These are phyloP conservation scores for Phrixothrix hirtus DNA, from an alignment of 2,888 invertebrate genomes.

Conservation along the genomic window DNA sequence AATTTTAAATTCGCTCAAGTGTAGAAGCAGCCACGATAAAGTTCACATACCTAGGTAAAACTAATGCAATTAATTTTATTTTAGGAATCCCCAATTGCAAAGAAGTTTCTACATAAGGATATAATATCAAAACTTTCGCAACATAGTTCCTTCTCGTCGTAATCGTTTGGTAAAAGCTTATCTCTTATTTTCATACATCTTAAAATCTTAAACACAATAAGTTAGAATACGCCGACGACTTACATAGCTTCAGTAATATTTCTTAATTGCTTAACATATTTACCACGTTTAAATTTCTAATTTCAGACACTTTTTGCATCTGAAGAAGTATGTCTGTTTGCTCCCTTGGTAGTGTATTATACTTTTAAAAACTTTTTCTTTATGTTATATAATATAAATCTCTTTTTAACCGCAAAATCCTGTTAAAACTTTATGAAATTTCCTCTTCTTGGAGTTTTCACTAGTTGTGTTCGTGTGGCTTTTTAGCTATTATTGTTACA, in stretches of 20 bases:
- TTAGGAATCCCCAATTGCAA: not conserved
- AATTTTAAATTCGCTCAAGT: too few relatives aligned
- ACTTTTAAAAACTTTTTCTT: conserved; percentile 22
- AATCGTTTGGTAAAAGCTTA: not conserved
- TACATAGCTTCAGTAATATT: not conserved
- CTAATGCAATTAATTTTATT: not conserved
- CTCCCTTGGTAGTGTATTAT: conserved; percentile 14
- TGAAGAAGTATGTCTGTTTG: too few relatives aligned
- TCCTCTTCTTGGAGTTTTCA: conserved; percentile 8
- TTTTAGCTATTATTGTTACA: conserved; percentile 3
- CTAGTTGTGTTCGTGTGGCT: not conserved
- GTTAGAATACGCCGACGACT: not conserved
- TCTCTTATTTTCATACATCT: not conserved
- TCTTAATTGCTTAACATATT: not conserved
- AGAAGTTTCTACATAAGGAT: not conserved
- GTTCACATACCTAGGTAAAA: too few relatives aligned
- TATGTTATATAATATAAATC: conserved; percentile 19
- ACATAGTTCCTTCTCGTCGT: not conserved
- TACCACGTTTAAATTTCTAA: not conserved
- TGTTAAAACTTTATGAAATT: conserved; percentile 20
- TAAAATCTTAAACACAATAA: not conserved
- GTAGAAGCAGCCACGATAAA: too few relatives aligned
- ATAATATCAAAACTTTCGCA: not conserved
- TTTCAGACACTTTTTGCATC: too few relatives aligned
- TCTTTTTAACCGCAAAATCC: conserved; percentile 19